Percentiles rank a stretch among this genome's conserved stretches.
Conservation (phyloP, 2,888 invertebrate species). For the Linhomoeus sp. region DNA sequence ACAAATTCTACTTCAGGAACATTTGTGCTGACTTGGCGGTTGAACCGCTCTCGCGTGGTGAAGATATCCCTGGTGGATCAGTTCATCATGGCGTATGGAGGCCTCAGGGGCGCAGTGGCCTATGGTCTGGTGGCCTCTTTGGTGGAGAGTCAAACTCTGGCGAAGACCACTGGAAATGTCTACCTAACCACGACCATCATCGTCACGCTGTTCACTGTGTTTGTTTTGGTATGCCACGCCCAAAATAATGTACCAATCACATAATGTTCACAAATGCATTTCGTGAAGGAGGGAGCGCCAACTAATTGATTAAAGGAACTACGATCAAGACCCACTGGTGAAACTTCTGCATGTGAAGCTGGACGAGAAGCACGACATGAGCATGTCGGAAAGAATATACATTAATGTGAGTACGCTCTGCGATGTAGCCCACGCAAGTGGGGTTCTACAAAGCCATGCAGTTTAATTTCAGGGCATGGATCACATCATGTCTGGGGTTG, state of each 20-base stretch:
- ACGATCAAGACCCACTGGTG: constrained; percentile 89
- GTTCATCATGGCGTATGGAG: constrained; percentile 89
- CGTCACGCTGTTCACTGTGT: constrained; percentile 93
- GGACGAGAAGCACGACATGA: constrained; percentile 64
- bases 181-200: constrained; percentile 92
- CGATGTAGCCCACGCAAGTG: too few relatives aligned
- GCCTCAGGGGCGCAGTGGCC: constrained; percentile 80
- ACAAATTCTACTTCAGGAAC: constrained; percentile 59
- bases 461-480: constrained; percentile 58
- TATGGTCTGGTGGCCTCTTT: constrained; percentile 73
- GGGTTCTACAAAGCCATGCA: too few relatives aligned
- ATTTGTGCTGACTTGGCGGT: constrained; percentile 63
- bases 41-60: constrained; percentile 81
- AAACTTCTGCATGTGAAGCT: constrained; percentile 78
- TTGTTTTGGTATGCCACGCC: constrained; percentile 66
- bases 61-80: constrained; percentile 52
- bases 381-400: constrained; percentile 98
- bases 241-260: too few relatives aligned
- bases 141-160: constrained; percentile 55
- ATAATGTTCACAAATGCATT: too few relatives aligned
- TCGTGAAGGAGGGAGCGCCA: background rate
- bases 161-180: constrained; percentile 65
- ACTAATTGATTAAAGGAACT: constrained; percentile 46
- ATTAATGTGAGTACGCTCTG: too few relatives aligned
- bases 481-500: constrained; percentile 87